Conservation (phyloP, 23 tunicate species). For the Aplidium turbinatum region DNA sequence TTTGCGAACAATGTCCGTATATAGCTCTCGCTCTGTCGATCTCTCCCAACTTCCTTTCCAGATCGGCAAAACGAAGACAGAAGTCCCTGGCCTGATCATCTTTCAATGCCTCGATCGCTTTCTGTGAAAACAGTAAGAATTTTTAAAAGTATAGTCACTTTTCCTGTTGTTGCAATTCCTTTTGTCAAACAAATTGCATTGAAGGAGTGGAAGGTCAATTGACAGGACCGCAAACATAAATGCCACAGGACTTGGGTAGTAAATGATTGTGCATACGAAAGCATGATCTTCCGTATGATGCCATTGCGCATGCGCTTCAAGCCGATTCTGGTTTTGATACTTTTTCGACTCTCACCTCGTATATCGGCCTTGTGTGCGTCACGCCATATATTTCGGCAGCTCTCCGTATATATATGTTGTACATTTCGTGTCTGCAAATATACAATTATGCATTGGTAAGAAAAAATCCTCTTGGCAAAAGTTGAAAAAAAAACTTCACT, state of each 20-base stretch:
- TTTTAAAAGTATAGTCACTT: too few relatives aligned
- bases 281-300: too few relatives aligned
- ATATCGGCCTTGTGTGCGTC: slow-evolving; percentile 87
- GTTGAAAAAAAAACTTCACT: too few relatives aligned
- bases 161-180: too few relatives aligned
- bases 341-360: slow-evolving; percentile 55
- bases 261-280: too few relatives aligned
- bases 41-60: slow-evolving; percentile 91
- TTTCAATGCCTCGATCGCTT: slow-evolving; percentile 73
- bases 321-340: too few relatives aligned
- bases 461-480: too few relatives aligned
- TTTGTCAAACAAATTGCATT: background rate
- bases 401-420: slow-evolving; percentile 79
- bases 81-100: slow-evolving; percentile 82
- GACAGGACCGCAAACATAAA: background rate
- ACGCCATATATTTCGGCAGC: slow-evolving; percentile 93
- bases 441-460: background rate
- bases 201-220: background rate
- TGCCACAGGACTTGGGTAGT: background rate
- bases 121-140: too few relatives aligned
- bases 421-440: slow-evolving; percentile 70
- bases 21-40: slow-evolving; percentile 95
- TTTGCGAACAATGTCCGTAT: slow-evolving; percentile 83
- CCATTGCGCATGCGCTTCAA: too few relatives aligned
- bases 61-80: slow-evolving; percentile 76